Evolutionary conservation across 2,888 invertebrate species (phyloP), one percentile per base, ranked within the genome.

Genomic region (Lepidocyrtinus sp.): DNA sequence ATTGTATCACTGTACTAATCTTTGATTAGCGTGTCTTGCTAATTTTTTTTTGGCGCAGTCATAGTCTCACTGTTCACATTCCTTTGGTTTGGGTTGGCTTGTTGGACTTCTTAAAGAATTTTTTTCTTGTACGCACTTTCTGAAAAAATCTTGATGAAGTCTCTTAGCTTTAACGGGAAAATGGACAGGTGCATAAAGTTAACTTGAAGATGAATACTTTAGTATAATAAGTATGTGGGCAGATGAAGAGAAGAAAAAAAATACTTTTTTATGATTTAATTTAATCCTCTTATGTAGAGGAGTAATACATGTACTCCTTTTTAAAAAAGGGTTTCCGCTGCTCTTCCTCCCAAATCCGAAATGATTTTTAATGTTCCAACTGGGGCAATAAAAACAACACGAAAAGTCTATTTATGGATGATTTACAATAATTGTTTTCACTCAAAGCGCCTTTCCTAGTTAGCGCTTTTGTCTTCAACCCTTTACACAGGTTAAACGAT

Each of bases 401-500:
- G 64, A 45, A 36, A 36, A 36, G 17, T 2, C 73, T 69, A 75
- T 75, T 75, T 75, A 75, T 63, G 69, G 75, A 75, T 75, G 75
- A 75, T 75, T 75, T 75, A 75, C 63, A 62, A 50, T 75, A 62
- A 75, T 75, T 75, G 69, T 46, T 75, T 73, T 59, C 36, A 36
- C 36, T 36, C 5, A 36, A 7, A 7, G 36, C 36, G 5, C 36
- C 12, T 36, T 36, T 36, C 36, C 36, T 36, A 12, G 5, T 36
- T 36, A 61, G 46, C 24, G 24, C 1, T 71, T 65, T 65, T 26
- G 26, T 3, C 67, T 46, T 24, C 22, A 15, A 24, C 17, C 17
- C 45, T 12, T 45, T 45, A 67, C 15, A 12, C 5, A 22, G n/a
- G 46, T 22, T n/a, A 61, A 65, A 15, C 19, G 62, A 69, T 50